A percentile compares a stretch with the other conserved stretches of the same genome.
Conservation (phyloP, 2,113 vertebrate genomes). For the Monopterus albus region DNA sequence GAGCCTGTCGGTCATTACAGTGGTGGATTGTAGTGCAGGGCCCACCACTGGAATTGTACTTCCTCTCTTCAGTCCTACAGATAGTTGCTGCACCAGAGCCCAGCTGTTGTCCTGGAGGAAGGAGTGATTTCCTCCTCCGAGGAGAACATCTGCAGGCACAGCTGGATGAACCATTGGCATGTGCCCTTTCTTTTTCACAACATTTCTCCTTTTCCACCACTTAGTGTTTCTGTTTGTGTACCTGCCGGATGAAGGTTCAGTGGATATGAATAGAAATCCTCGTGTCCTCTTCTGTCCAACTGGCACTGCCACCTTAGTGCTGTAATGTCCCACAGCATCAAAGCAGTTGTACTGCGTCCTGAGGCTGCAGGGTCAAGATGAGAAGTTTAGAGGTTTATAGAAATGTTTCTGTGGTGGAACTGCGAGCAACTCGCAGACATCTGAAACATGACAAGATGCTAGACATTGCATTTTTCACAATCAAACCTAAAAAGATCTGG, state of each 20-base stretch:
- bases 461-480: no score
- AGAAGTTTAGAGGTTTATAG: no score
- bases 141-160: slow-evolving; percentile 43
- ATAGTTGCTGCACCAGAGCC: slow-evolving; percentile 23
- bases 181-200: background rate
- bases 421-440: no score
- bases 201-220: background rate
- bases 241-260: background rate
- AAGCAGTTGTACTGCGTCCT: slow-evolving; percentile 39
- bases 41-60: slow-evolving; percentile 12
- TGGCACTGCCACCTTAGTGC: slow-evolving; percentile 11
- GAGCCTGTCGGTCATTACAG: slow-evolving; percentile 22
- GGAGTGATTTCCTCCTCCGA: slow-evolving; percentile 37
- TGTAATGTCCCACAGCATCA: slow-evolving; percentile 42
- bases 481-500: no score
- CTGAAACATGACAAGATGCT: no score
- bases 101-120: slow-evolving; percentile 40
- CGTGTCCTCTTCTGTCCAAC: slow-evolving; percentile 1
- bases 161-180: slow-evolving; percentile 21
- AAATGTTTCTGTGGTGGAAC: no score
- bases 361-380: slow-evolving; percentile 18
- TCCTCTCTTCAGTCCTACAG: slow-evolving; percentile 39
- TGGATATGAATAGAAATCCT: slow-evolving; percentile 3
- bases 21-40: slow-evolving; percentile 30
- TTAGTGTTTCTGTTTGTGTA: background rate